Conservation (phyloP, 1,140 invertebrate genomes). For the Holotrichia oblita region DNA sequence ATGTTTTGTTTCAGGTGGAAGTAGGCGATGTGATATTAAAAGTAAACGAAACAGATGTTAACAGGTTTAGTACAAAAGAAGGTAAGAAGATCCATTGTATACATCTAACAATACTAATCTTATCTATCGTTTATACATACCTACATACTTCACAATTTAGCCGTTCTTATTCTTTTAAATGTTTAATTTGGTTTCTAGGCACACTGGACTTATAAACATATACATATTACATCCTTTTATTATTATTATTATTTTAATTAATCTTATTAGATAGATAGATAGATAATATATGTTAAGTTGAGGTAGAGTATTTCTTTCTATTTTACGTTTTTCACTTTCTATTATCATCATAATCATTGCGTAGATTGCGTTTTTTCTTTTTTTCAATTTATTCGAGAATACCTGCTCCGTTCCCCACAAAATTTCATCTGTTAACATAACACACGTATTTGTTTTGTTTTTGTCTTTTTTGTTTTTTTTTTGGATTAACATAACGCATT, state of each 20-base stretch:
- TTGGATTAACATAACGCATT: slow-evolving; percentile 45
- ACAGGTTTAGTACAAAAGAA: slow-evolving; percentile 90
- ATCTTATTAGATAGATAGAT: too few species aligned
- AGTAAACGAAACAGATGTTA: slow-evolving; percentile 92
- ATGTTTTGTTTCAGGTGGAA: slow-evolving; percentile 77
- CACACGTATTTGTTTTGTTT: neutral
- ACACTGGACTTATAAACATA: too few species aligned
- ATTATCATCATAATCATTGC: neutral
- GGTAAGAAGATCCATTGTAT: slow-evolving; percentile 65
- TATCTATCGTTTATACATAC: neutral
- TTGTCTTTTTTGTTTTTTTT: neutral
- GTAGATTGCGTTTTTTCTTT: neutral
- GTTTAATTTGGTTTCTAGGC: neutral
- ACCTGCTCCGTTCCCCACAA: neutral
- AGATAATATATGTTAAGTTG: too few species aligned
- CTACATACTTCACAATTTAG: neutral
- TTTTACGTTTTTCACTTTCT: neutral
- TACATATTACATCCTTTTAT: too few species aligned
- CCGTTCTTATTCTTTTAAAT: neutral
- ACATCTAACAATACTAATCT: neutral
- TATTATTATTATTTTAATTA: too few species aligned
- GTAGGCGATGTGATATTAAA: slow-evolving; percentile 92
- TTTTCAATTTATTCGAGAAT: neutral
- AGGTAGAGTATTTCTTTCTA: neutral
- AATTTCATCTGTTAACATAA: neutral